Evolutionary conservation across 2,797 vertebrate genomes (phyloP), one percentile per base, ranked within the genome.

Genomic region (Diceros bicornis): DNA sequence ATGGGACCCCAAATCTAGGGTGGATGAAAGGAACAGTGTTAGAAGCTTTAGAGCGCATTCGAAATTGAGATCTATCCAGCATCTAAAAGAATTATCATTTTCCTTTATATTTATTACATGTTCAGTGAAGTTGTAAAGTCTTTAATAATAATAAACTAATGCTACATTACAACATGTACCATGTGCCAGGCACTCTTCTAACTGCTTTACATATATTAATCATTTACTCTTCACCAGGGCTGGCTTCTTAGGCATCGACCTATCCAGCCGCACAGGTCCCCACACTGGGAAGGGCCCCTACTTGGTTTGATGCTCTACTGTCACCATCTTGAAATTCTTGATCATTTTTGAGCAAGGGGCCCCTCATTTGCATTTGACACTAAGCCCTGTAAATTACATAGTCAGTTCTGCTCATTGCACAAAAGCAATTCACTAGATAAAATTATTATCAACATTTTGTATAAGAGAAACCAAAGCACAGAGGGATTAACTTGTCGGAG

Each of bases 21-120:
- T 4, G 1, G 27, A 52, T 50, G 23, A 12, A 52, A 91, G 86
- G 44, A 71, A 57, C 23, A 66, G 37, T 27, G 2, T 61, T 78
- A 61, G 1, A 82, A n/a, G 78, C 7, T 86, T 92, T 13, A 83
- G 68, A 86, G 16, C 7, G 61, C 47, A 14, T 64, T 82, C 44
- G 18, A 68, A 96, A 90, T 50, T 87, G 77, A 79, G 20, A 59
- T 59, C 71, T 68, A n/a, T 23, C 6, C 34, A 68, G 29, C 7
- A 29, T 62, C 14, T 83, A 11, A n/a, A 64, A 91, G 50, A 57
- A 25, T 20, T 66, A 9, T 0, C 18, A 50, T 77, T 77, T 75
- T 95, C 23, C 20, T 62, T 96, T 68, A 7, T 96, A 47, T 84
- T 91, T 79, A 20, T 77, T 82, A 21, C n/a, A 34, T 32, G 4